Evolutionary conservation across 2,888 invertebrate genomes (phyloP).

Genomic region (Drosophila atripex): DNA sequence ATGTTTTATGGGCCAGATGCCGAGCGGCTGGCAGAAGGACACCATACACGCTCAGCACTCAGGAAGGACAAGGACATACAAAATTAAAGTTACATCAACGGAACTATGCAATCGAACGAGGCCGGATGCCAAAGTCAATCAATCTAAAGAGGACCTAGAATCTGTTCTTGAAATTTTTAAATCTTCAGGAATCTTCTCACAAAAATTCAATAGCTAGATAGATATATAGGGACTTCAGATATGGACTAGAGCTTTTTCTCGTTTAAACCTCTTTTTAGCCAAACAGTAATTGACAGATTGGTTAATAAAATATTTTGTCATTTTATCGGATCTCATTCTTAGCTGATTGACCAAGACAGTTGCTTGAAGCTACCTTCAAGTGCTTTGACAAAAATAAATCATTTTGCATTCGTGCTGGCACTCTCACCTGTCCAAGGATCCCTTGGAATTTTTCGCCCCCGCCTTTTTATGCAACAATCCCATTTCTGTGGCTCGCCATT

Average conservation of each 20-base stretch:
- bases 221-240: no score
- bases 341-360: constrained; percentile 40
- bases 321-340: constrained; percentile 9
- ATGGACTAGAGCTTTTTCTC: neutral
- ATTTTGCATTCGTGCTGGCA: constrained; percentile 16
- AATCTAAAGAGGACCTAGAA: neutral
- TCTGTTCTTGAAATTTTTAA: neutral
- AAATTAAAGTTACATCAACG: constrained; percentile 36
- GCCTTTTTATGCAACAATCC: neutral
- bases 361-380: constrained; percentile 18
- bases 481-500: constrained; percentile 2
- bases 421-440: constrained; percentile 34
- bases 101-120: constrained; percentile 20
- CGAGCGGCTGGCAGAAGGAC: neutral
- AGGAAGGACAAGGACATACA: constrained; percentile 12
- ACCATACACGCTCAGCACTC: constrained; percentile 2
- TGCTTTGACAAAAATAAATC: constrained; percentile 38
- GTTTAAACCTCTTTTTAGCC: neutral
- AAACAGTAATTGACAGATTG: neutral
- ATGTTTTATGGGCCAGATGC: constrained; percentile 57
- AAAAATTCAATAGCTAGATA: neutral
- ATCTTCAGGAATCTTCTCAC: no score
- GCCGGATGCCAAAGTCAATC: neutral
- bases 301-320: constrained; percentile 5
- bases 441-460: constrained; percentile 8